Evolutionary conservation across 2,797 vertebrate genomes (phyloP).

Genomic region (Ptychadena robeensis): DNA sequence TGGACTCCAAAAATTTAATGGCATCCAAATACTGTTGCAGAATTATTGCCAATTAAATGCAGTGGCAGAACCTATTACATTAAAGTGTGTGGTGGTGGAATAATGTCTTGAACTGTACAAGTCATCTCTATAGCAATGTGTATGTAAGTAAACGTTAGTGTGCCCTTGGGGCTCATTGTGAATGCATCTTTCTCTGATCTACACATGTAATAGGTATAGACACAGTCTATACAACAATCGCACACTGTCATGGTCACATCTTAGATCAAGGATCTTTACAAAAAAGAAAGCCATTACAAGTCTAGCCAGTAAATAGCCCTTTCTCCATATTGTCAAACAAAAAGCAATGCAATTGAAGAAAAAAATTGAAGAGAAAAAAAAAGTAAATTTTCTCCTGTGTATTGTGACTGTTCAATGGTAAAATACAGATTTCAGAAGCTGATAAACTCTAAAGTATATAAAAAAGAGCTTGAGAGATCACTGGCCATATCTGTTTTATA

Average conservation of each 20-base stretch:
- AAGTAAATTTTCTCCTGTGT: conserved; percentile 2
- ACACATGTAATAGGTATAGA: neutral
- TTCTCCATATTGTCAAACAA: conserved; percentile 8
- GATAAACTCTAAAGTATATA: conserved; percentile 32
- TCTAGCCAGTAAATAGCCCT: neutral
- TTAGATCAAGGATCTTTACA: neutral
- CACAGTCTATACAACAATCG: neutral
- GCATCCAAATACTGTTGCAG: no score
- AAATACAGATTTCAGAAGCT: conserved; percentile 41
- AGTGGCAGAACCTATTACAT: no score
- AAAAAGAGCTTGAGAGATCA: conserved; percentile 39
- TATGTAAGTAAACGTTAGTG: neutral
- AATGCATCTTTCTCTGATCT: neutral
- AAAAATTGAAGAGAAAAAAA: no score
- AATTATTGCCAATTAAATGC: neutral
- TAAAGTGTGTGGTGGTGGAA: no score
- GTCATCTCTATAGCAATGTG: neutral
- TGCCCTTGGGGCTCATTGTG: neutral
- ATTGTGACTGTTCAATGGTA: neutral
- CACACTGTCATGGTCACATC: neutral
- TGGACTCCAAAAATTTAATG: no score
- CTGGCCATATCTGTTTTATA: conserved; percentile 43
- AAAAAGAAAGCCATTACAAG: neutral
- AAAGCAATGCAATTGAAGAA: neutral
- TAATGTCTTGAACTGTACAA: neutral